A percentile compares a stretch with the other conserved stretches of the same genome.
Conservation (phyloP, 2,797 vertebrate genomes). For the Coilia nasus region DNA sequence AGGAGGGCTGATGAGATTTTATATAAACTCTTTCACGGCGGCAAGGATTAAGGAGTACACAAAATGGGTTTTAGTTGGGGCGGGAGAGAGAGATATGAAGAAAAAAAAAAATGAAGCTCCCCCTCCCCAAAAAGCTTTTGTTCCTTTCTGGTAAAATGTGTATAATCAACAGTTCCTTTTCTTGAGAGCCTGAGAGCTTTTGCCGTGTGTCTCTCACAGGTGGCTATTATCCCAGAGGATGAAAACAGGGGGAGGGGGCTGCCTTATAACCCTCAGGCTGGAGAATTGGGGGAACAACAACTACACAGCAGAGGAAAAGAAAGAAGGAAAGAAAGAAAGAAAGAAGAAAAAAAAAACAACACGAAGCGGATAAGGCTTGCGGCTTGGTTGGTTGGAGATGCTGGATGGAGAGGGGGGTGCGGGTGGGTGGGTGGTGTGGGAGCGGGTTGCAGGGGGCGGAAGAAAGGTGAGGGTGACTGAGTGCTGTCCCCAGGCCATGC, state of each 20-base stretch:
- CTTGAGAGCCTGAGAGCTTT: constrained; percentile 16
- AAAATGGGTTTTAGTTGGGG: not conserved
- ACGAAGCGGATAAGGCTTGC: not conserved
- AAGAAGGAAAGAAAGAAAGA: not conserved
- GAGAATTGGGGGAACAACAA: not conserved
- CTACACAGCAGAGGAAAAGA: not conserved
- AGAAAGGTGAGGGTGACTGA: not conserved
- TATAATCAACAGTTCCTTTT: constrained; percentile 25
- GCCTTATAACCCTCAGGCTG: constrained; percentile 7
- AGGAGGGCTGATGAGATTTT: not conserved
- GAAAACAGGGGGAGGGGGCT: constrained; percentile 13
- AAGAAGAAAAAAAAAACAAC: not conserved
- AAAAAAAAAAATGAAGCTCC: not conserved
- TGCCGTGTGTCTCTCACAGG: not conserved
- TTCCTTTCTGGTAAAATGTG: constrained; percentile 14
- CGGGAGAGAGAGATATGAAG: not conserved
- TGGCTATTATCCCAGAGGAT: constrained; percentile 11
- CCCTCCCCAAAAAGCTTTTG: not conserved
- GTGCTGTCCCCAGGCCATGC: constrained; percentile 41
- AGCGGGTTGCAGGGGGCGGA: not conserved
- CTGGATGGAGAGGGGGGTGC: not conserved
- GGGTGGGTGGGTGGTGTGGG: not conserved
- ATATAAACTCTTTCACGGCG: constrained; percentile 1
- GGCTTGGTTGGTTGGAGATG: not conserved
- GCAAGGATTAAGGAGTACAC: not conserved